Base-by-base conservation (phyloP, 2,797 vertebrate species). In the Pseudocheirus occidentalis region DNA sequence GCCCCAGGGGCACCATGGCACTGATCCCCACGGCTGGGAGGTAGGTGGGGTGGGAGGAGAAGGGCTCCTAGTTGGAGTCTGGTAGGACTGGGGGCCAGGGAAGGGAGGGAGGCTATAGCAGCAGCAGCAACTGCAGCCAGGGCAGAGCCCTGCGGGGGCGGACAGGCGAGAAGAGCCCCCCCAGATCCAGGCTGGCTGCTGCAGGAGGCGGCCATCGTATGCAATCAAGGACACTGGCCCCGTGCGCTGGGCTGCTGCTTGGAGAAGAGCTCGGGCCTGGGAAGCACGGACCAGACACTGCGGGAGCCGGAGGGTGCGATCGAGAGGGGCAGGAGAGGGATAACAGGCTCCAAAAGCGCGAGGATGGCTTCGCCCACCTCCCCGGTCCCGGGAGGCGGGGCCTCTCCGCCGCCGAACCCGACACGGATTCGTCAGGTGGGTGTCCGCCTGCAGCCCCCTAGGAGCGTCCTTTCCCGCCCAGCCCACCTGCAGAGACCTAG, bases 361-460 rank as follows among this genome's bases (percentile, higher is more conserved):
- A 99, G 99, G 96, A 99, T 99, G 99, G 99, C 99, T 97, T 99
- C 99, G 96, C 98, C 99, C 94, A 98, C 98, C 98, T 99, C 99
- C 98, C 98, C 99, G 54, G 98, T 97, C 92, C 98, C 98, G 11
- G 99, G 98, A 96, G 99, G 98, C 98, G 98, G 98, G 98, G 99
- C 98, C 92, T 95, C 98, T 94, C 98, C 98, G 91, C 99, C 99
- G 92, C 98, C 98, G 96, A 98, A 98, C 91, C 98, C 99, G 93
- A 98, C 98, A 93, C 98, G 98, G 96, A 99, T 99, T 97, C 98
- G 99, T 96, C 99, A 99, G 99, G 99, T 99, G 99, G 98, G 99
- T 99, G 96, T 97, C 3, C 91, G 90, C 92, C 73, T 6, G 90
- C 97, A 5, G 93, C 92, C 95, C 92, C 56, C 87, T 62, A 81